These are phyloP conservation scores for Synchiropus splendidus DNA, from an alignment of 2,113 vertebrate genomes.

Conservation along the genomic window DNA sequence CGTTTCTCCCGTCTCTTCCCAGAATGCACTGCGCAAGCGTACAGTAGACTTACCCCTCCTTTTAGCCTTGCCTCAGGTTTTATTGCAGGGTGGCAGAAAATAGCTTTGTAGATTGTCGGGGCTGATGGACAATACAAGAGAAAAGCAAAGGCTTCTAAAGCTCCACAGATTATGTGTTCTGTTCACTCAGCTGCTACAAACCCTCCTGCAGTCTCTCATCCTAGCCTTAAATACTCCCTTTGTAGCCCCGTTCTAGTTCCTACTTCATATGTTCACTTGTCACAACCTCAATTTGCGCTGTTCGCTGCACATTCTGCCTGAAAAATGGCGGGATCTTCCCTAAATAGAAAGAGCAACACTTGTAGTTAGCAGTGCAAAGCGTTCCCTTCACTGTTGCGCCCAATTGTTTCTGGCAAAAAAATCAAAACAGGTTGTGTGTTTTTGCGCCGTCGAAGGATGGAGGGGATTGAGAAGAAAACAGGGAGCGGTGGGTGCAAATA, in stretches of 20 bases:
- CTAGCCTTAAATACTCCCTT: slow-evolving; percentile 28
- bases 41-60: slow-evolving; percentile 33
- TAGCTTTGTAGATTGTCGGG: slow-evolving; percentile 18
- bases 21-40: slow-evolving; percentile 48
- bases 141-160: slow-evolving; percentile 4
- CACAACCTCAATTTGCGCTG: slow-evolving; percentile 2
- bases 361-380: slow-evolving; percentile 16
- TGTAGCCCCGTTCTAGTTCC: slow-evolving; percentile 12
- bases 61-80: background rate
- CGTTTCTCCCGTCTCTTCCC: slow-evolving; percentile 43
- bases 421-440: slow-evolving; percentile 3
- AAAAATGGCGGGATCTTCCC: slow-evolving; percentile 37
- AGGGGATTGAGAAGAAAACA: slow-evolving; percentile 2
- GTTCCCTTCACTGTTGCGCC: slow-evolving; percentile 24
- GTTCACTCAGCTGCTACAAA: slow-evolving; percentile 43
- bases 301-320: slow-evolving; percentile 13
- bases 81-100: slow-evolving; percentile 15
- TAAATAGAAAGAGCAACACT: slow-evolving; percentile 30
- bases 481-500: slow-evolving; percentile 14
- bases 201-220: slow-evolving; percentile 20
- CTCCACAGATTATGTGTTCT: slow-evolving; percentile 45
- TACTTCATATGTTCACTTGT: background rate
- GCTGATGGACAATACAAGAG: slow-evolving; percentile 1
- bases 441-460: slow-evolving; percentile 28
- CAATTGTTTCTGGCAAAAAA: slow-evolving; percentile 33